A percentile compares a stretch with the other conserved stretches of the same genome.
These are phyloP conservation scores for Spinibarbus caldwelli DNA, from an alignment of 2,797 vertebrate species.

Conservation along the genomic window DNA sequence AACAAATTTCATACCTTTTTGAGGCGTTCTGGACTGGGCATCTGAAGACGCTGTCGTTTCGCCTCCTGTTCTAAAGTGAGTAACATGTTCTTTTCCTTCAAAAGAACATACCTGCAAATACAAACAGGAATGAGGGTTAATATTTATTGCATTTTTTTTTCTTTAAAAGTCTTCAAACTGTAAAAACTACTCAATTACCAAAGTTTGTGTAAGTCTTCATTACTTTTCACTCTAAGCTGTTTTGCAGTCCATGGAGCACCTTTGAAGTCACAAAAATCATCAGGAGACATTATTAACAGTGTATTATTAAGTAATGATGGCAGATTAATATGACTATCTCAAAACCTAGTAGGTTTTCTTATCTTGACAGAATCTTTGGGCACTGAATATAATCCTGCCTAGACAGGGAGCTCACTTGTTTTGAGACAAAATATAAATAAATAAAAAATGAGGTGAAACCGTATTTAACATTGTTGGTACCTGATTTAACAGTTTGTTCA, in stretches of 20 bases:
- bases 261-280: conserved; percentile 62
- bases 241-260: conserved; percentile 91
- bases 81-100: conserved; percentile 98
- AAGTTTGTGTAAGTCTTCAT: conserved; percentile 95
- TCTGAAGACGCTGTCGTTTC: conserved; percentile 82
- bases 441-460: background rate
- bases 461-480: conserved; percentile 66
- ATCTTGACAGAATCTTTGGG: background rate
- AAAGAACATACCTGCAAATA: conserved; percentile 90
- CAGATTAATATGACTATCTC: too few relatives aligned
- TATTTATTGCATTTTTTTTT: background rate
- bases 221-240: conserved; percentile 91
- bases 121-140: conserved; percentile 4
- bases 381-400: background rate
- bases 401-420: background rate
- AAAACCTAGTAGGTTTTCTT: background rate
- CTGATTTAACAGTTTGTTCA: conserved; percentile 88
- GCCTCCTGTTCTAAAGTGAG: conserved; percentile 90
- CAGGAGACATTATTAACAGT: background rate
- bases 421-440: too few relatives aligned
- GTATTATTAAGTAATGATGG: too few relatives aligned
- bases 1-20: conserved; percentile 82
- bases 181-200: conserved; percentile 79
- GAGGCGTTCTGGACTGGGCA: conserved; percentile 94
- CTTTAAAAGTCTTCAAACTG: background rate